Base-by-base conservation (phyloP, 2,797 vertebrate species). In the Pipistrellus pipistrellus region DNA sequence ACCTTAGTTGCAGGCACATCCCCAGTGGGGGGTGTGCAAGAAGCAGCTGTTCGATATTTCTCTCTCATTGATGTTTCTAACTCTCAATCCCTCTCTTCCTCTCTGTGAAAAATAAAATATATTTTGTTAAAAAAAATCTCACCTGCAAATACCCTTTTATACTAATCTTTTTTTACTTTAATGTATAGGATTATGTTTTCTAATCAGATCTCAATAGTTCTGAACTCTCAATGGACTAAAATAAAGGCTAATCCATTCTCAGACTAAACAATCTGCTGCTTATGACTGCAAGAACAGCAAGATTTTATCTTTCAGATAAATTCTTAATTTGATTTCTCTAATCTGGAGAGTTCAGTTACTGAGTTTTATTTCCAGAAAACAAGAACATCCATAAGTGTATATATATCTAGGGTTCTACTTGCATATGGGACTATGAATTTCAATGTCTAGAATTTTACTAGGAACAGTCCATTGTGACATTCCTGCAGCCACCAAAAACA, bases 301-400 rank as follows among this genome's bases (percentile, higher is more conserved):
- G 30, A 72, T 66, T 93, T 27, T 53, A 66, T 35, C 78, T 90
- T 84, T 94, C 55, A 77, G 62, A 82, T 46, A 66, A 85, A 81
- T 23, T 71, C 51, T 89, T 83, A 44, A 87, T 81, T 88, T 75
- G 38, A 77, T 0, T 66, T 48, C 48, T 94, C 69, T 77, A 69
- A 84, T 32, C 59, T 55, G 21, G 51, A 84, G 12, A 5, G 15
- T 69, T 86, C 6, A 64, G 46, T 55, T 83, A 44, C 0, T 51
- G 57, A 14, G 23, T 68, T 93, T 41, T 57, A 78, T 84, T 92
- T 95, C 59, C 20, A 85, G 80, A 83, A 93, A 86, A 84, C 23
- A 76, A 86, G 27, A 15, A 48, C 66, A 91, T 30, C 68, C 69
- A 4, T 32, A 85, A 88, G 51, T 53, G 53, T 48, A 55, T 55